phyloP scores from a whole-genome alignment of 2,113 vertebrate genomes.

The Pygoscelis antarcticus region DNA sequence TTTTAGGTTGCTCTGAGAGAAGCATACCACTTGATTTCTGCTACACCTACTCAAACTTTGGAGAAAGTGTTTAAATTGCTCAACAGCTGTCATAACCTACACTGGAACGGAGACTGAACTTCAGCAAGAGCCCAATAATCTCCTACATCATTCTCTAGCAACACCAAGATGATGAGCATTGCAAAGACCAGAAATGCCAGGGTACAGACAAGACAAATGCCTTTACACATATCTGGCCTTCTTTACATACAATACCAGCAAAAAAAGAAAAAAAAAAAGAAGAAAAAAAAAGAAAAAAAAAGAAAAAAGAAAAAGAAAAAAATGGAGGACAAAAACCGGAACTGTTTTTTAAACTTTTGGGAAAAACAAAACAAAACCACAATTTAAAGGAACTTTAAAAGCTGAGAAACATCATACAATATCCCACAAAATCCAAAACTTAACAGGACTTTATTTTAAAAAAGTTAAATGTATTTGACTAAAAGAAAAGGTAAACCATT shows the following conservation, averaged over 20 bases:
- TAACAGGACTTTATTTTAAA: neutral
- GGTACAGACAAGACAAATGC: neutral
- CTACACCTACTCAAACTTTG: neutral
- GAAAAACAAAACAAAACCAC: neutral
- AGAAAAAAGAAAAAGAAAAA: neutral
- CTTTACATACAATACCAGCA: neutral
- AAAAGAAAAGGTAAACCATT: neutral
- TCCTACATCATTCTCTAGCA: neutral
- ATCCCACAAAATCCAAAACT: neutral
- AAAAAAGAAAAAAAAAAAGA: neutral
- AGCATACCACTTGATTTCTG: neutral
- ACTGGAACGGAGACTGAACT: neutral
- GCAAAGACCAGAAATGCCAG: neutral
- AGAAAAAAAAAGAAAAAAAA: too few relatives aligned
- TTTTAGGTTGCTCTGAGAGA: neutral
- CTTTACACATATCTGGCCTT: neutral
- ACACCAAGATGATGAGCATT: neutral
- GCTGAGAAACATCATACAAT: neutral
- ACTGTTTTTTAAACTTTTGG: neutral
- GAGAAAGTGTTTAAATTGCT: neutral
- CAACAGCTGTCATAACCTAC: neutral
- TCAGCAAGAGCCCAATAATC: neutral
- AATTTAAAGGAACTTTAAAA: neutral
- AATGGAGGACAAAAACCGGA: neutral
- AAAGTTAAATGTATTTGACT: neutral